Evolutionary conservation across 2,113 vertebrate species (phyloP), one percentile per base, ranked within the genome.

Genomic region (Piaya cayana): DNA sequence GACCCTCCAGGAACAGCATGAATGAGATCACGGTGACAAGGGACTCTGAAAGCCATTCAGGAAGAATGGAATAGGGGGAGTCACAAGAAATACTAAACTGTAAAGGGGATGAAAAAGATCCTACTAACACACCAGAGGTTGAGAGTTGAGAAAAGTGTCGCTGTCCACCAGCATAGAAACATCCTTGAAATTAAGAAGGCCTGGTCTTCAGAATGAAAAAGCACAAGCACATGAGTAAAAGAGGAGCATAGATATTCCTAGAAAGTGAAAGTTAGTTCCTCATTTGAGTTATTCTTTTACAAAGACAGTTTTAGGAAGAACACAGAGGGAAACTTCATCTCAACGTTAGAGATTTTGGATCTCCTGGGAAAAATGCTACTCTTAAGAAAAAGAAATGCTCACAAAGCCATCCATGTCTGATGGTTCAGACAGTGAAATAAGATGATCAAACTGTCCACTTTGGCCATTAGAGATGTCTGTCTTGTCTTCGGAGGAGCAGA

Each of bases 391-490:
- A 67, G 42, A 82, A 83, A 52, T 4, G 62, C 23, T 9, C 18
- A 16, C 11, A 20, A 9, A 36, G 18, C 15, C 53, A 20, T 0
- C 0, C 5, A 27, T 1, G 1, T 34, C 36, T 16, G 37, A 36
- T 62, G 42, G 32, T 22, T 49, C 39, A 22, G 45, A 25, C n/a
- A 55, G 25, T 8, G 14, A 53, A 25, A 5, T 5, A 59, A 62
- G 23, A 36, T 23, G 82, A 26, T 25, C 34, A 45, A 14, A 4
- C 1, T 29, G 25, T 9, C 49, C 5, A 4, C 36, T 83, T 45
- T 47, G 17, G 15, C 12, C 32, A 79, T 68, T 6, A 11, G 71
- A 47, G 8, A 16, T 9, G 9, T n/a, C 8, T 27, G 11, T 55
- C 58, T 60, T 49, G 9, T 3, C 25, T 9, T 3, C 11, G 43